phyloP scores from a whole-genome alignment of 2,113 vertebrate species.

The Scopus umbretta region DNA sequence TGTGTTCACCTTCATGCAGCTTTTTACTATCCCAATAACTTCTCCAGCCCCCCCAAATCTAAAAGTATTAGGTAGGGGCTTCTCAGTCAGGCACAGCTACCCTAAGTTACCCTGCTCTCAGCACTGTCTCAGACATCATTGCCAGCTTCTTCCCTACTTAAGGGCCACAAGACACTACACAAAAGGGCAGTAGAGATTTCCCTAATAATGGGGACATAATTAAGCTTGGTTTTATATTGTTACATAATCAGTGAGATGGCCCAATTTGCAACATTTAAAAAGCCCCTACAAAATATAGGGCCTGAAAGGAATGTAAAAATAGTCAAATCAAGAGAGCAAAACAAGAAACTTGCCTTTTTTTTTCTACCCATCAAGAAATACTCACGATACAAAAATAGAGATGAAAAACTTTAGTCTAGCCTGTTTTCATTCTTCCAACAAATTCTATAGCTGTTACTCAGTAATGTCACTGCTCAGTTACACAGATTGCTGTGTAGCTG shows the following conservation, averaged over 20 bases:
- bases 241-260: neutral
- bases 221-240: neutral
- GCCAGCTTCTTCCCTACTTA: neutral
- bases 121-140: neutral
- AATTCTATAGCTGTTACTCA: neutral
- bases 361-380: neutral
- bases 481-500: neutral
- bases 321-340: neutral
- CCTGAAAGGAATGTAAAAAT: neutral
- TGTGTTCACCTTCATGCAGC: rapidly evolving
- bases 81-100: neutral
- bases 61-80: neutral
- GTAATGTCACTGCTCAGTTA: neutral
- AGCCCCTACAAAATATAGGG: neutral
- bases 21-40: neutral
- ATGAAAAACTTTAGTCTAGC: neutral
- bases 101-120: neutral
- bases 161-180: neutral
- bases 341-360: neutral
- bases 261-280: rapidly evolving
- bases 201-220: neutral
- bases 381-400: neutral
- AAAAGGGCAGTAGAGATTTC: neutral
- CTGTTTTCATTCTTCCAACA: neutral
- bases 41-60: neutral